A percentile compares a stretch with the other conserved stretches of the same genome.
Conservation (phyloP, 2,888 invertebrate species). For the Acanthosepion esculentum region DNA sequence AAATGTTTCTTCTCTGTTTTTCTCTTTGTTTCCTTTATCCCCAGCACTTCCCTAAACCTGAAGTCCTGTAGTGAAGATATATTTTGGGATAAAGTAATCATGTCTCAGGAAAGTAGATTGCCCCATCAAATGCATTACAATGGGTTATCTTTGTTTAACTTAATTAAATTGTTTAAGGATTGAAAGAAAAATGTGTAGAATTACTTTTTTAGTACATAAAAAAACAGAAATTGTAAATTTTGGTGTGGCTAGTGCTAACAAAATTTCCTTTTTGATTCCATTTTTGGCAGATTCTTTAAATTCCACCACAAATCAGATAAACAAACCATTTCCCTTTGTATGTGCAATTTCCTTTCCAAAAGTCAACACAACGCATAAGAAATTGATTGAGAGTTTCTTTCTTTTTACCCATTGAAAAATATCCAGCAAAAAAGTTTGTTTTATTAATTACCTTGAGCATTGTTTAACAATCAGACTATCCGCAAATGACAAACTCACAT, state of each 20-base stretch:
- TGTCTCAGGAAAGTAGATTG: neutral
- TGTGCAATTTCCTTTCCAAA: neutral
- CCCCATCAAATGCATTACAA: neutral
- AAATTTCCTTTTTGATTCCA: neutral
- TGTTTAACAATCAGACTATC: neutral
- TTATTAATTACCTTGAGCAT: neutral
- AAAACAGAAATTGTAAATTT: neutral
- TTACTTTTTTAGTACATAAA: neutral
- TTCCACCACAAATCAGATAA: neutral
- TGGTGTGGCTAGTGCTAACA: neutral
- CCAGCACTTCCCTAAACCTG: too few species aligned
- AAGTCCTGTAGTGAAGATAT: neutral
- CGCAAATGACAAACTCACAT: neutral
- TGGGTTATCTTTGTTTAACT: neutral
- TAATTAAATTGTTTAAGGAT: neutral
- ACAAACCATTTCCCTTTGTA: neutral
- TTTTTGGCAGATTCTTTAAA: neutral
- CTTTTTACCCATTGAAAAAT: neutral
- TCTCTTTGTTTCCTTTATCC: too few species aligned
- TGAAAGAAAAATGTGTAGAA: neutral
- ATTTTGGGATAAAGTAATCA: neutral
- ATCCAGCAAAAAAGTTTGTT: neutral
- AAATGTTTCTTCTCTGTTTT: too few species aligned
- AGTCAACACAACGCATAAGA: neutral
- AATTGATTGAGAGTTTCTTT: neutral